Percentiles rank a stretch among this genome's conserved stretches.
Conservation (phyloP, 2,113 vertebrate species). For the Nibea coibor region DNA sequence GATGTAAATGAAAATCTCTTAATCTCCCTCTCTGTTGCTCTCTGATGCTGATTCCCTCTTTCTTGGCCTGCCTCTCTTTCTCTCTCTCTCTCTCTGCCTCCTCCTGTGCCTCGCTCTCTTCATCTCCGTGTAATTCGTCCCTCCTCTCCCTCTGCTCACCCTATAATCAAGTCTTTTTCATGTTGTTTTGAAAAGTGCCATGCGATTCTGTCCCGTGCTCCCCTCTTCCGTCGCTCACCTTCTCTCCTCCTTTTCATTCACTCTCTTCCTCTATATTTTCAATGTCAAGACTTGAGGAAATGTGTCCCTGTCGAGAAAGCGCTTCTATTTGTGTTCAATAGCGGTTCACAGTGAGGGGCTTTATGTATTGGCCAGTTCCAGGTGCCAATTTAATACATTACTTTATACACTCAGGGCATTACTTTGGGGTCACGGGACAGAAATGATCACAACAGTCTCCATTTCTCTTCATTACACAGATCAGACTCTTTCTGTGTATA, state of each 20-base stretch:
- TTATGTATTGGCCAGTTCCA: slow-evolving; percentile 29
- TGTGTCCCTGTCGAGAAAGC: slow-evolving; percentile 17
- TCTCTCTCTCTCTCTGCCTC: not conserved
- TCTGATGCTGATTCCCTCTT: slow-evolving; percentile 18
- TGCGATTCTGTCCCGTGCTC: slow-evolving; percentile 60
- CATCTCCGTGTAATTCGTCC: slow-evolving; percentile 59
- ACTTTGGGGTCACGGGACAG: slow-evolving; percentile 54
- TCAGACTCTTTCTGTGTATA: slow-evolving; percentile 49
- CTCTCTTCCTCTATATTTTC: slow-evolving; percentile 28
- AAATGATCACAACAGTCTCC: slow-evolving; percentile 56
- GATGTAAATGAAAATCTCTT: slow-evolving; percentile 54
- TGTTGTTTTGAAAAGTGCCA: slow-evolving; percentile 61
- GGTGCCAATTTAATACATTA: slow-evolving; percentile 52
- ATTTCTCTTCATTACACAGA: slow-evolving; percentile 67
- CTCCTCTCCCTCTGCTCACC: slow-evolving; percentile 54
- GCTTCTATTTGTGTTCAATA: slow-evolving; percentile 33
- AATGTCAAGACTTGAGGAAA: slow-evolving; percentile 36
- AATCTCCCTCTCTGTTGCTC: slow-evolving; percentile 28
- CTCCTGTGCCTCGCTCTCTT: slow-evolving; percentile 45
- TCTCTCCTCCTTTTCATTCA: slow-evolving; percentile 33
- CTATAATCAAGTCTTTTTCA: slow-evolving; percentile 75
- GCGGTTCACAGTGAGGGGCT: slow-evolving; percentile 12
- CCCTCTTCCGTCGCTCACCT: slow-evolving; percentile 52
- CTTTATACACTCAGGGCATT: slow-evolving; percentile 43
- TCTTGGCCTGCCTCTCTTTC: not conserved